These are phyloP conservation scores for Hypomesus transpacificus DNA, from an alignment of 2,113 vertebrate genomes.

Conservation along the genomic window DNA sequence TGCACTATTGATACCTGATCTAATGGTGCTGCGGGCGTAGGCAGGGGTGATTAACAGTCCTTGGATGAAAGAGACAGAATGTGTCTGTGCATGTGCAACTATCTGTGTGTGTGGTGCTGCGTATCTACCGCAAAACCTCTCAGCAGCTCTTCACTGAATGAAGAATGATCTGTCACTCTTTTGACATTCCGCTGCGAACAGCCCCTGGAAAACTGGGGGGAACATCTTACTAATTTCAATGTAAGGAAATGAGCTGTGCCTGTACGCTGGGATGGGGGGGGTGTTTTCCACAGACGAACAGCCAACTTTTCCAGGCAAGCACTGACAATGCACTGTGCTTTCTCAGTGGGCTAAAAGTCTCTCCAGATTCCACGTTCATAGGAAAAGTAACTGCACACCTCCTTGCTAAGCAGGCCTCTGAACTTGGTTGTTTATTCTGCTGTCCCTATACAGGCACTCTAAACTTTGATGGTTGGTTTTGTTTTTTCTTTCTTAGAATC, in stretches of 20 bases:
- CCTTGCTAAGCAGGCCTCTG: background rate
- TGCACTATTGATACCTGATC: conserved; percentile 10
- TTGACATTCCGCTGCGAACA: conserved; percentile 33
- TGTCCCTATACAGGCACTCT: background rate
- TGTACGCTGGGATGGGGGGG: conserved; percentile 50
- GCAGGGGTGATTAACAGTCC: background rate
- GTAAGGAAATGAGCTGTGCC: conserved; percentile 53
- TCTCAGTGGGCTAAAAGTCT: conserved; percentile 34
- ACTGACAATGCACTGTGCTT: conserved; percentile 52
- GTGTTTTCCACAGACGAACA: conserved; percentile 57
- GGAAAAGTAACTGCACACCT: background rate
- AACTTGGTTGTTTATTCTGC: background rate
- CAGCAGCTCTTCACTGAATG: conserved; percentile 1
- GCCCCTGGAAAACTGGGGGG: conserved; percentile 35
- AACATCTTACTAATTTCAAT: conserved; percentile 60
- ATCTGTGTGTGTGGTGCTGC: background rate
- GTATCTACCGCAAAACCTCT: background rate
- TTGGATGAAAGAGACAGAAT: conserved; percentile 11
- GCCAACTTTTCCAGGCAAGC: conserved; percentile 62
- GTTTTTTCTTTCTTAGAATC: too few relatives aligned
- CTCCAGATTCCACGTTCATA: conserved; percentile 26
- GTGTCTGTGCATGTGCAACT: conserved; percentile 26
- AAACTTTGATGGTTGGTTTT: background rate
- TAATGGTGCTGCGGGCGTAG: conserved; percentile 10
- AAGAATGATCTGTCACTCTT: conserved; percentile 11